Evolutionary conservation across 2,888 invertebrate species (phyloP).

Genomic region (Oscheius sp.): DNA sequence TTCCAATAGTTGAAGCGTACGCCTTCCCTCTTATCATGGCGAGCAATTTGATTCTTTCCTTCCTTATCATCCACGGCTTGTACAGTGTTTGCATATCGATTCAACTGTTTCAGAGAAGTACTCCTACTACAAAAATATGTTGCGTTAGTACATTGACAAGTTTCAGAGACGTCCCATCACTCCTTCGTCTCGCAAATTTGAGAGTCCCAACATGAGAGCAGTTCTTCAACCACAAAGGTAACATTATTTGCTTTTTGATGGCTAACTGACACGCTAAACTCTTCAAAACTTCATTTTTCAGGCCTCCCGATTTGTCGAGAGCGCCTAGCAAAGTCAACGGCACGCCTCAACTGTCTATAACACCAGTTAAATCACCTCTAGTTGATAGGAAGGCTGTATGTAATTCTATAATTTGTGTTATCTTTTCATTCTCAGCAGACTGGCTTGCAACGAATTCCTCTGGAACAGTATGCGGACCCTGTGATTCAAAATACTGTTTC

Average conservation of each 20-base stretch:
- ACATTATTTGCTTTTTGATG: background rate
- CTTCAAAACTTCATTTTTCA: background rate
- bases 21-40: conserved; percentile 11
- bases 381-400: conserved; percentile 30
- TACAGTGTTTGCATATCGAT: conserved; percentile 31
- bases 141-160: background rate
- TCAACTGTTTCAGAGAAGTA: conserved; percentile 23
- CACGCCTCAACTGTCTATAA: conserved; percentile 29
- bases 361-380: conserved; percentile 26
- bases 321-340: conserved; percentile 5
- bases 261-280: no score
- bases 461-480: conserved; percentile 47
- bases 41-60: conserved; percentile 18
- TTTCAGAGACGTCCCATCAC: conserved; percentile 25
- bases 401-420: background rate
- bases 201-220: conserved; percentile 29
- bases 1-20: conserved; percentile 13
- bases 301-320: conserved; percentile 5
- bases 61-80: conserved; percentile 13
- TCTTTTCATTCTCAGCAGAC: conserved; percentile 20
- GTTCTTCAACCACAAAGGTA: conserved; percentile 31
- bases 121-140: background rate
- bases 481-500: conserved; percentile 46
- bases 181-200: conserved; percentile 6
- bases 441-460: conserved; percentile 50